Base-by-base conservation (phyloP, 2,113 vertebrate species). In the Cricetomys ansorgei region DNA sequence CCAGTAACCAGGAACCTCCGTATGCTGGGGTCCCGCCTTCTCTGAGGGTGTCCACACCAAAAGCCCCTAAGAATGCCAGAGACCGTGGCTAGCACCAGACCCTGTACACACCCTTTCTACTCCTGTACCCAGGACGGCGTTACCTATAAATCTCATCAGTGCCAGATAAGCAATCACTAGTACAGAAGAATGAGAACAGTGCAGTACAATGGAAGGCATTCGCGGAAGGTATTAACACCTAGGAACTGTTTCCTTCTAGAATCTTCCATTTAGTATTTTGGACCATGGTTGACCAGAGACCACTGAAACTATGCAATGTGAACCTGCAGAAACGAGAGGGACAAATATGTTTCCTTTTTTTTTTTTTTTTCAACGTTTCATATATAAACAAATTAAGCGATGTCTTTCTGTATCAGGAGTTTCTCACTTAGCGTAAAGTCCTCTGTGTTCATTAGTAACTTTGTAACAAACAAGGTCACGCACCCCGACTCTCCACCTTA, bases 301-400 rank as follows among this genome's bases (percentile, higher is more conserved):
- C 53, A 48, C 40, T 72, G 65, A 84, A 70, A 10, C 13, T 69
- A 27, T n/a, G 88, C 3, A 17, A n/a, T 12, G 50, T 37, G 10
- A 12, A 62, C 11, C 19, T 16, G 2, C 9, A 50, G 0, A 9
- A 3, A 16, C 45, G 72, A 12, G 7, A 37, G 27, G 50, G 31
- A 31, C 9, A 19, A 64, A 48, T 85, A 0, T 16, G 17, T 62
- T 48, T 2, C 6, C 12, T 43, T 43, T 67, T 31, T 64, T 62
- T 48, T 2, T 3, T 19, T 43, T 43, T 67, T 31, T 64, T 48
- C 11, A 53, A 67, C 15, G 29, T 53, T 86, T 7, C 40, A 27
- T 29, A 23, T 34, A 37, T 19, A 50, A 79, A 5, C 7, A 45
- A 77, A 19, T 34, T 4, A 0, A 2, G 2, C 7, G 1, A 8